Conservation (phyloP, 2,888 invertebrate species). For the Aspidiotus rigidus region DNA sequence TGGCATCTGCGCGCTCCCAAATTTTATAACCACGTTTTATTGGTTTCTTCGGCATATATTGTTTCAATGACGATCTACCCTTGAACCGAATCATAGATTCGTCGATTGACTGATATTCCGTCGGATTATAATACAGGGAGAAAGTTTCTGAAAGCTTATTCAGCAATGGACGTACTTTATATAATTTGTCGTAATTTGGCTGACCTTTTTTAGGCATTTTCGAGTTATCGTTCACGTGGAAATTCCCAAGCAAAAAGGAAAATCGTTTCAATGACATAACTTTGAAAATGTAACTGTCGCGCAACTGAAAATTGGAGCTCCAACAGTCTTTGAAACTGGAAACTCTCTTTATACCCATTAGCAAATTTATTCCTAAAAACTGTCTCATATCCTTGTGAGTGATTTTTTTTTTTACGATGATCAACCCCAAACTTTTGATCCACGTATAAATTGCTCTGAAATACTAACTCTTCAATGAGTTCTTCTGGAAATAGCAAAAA, state of each 20-base stretch:
- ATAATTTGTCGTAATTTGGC: conserved; percentile 31
- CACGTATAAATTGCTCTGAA: too few relatives aligned
- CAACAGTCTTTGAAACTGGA: background rate
- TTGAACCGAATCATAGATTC: conserved; percentile 35
- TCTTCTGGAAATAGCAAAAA: too few relatives aligned
- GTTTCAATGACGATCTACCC: conserved; percentile 12
- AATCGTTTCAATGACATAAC: conserved; percentile 18
- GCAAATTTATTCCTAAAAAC: too few relatives aligned
- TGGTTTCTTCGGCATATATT: conserved; percentile 34
- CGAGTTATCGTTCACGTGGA: conserved; percentile 12
- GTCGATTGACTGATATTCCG: conserved; percentile 29
- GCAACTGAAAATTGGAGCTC: background rate
- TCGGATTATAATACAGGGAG: conserved; percentile 9
- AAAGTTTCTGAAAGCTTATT: conserved; percentile 5
- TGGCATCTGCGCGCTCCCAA: conserved; percentile 33
- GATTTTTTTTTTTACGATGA: too few relatives aligned
- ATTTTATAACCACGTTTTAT: conserved; percentile 35
- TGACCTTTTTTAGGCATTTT: conserved; percentile 1
- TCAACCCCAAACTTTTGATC: too few relatives aligned
- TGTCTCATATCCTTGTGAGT: too few relatives aligned
- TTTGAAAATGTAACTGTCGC: conserved; percentile 16
- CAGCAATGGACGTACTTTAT: conserved; percentile 16
- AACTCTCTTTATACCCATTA: too few relatives aligned
- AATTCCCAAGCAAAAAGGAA: conserved; percentile 9
- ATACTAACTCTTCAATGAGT: too few relatives aligned